Evolutionary conservation across 2,888 invertebrate species (phyloP).

Genomic region (Peribatodes rhomboidaria): DNA sequence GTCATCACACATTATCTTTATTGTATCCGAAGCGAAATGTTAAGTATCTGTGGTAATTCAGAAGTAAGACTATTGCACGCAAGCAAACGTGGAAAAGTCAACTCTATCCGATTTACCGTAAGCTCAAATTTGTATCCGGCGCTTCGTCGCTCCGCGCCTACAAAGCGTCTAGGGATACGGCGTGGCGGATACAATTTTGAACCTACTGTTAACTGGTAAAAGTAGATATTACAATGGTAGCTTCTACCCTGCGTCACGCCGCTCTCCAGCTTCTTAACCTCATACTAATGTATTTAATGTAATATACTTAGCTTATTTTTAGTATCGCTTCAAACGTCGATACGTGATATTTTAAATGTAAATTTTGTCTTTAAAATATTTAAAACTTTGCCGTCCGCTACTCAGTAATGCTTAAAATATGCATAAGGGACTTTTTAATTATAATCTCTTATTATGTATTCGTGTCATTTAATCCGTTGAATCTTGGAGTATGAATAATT

Average conservation of each 20-base stretch:
- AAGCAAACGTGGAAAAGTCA: too few relatives aligned
- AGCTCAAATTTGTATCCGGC: too few relatives aligned
- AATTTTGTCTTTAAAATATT: conserved; percentile 67
- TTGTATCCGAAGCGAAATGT: too few relatives aligned
- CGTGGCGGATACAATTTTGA: too few relatives aligned
- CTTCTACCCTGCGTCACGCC: neutral
- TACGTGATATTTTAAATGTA: conserved; percentile 66
- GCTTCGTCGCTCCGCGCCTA: too few relatives aligned
- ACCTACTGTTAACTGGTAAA: too few relatives aligned
- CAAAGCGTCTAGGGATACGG: too few relatives aligned
- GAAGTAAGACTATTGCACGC: too few relatives aligned
- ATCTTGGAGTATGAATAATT: conserved; percentile 40
- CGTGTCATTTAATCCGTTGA: conserved; percentile 64
- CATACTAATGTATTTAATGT: conserved; percentile 3
- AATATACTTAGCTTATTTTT: conserved; percentile 10
- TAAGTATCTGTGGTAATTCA: too few relatives aligned
- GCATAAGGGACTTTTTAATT: conserved; percentile 74
- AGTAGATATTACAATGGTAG: neutral
- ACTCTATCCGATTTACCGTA: too few relatives aligned
- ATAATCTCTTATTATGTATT: conserved; percentile 64
- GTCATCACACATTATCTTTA: too few relatives aligned
- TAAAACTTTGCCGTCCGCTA: conserved; percentile 62
- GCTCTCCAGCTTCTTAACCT: neutral
- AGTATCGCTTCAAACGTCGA: conserved; percentile 19
- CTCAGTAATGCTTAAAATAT: conserved; percentile 62